Percentiles rank a stretch among this genome's conserved stretches.
Conservation (phyloP, 1,140 invertebrate genomes). For the Euura lappo region DNA sequence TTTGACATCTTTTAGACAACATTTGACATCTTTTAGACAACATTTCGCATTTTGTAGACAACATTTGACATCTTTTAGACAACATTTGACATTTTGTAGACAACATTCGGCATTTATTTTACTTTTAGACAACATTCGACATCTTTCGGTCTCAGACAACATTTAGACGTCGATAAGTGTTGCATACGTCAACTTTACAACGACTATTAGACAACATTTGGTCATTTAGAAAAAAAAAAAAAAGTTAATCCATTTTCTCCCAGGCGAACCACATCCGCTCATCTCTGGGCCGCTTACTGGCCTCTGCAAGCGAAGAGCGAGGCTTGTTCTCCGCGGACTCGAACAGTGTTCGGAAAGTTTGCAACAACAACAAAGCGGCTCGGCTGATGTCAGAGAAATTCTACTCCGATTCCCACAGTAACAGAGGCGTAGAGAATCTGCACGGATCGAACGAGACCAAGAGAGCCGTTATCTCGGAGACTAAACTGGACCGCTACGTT, state of each 20-base stretch:
- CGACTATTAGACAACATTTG: too few species aligned
- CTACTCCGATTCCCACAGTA: conserved; percentile 35
- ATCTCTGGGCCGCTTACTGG: conserved; percentile 33
- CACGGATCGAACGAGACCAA: conserved; percentile 47
- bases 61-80: too few species aligned
- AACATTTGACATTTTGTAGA: too few species aligned
- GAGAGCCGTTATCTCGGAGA: conserved; percentile 37
- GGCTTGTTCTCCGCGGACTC: conserved; percentile 30
- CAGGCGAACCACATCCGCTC: conserved; percentile 40
- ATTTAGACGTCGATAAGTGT: too few species aligned
- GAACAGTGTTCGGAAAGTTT: neutral
- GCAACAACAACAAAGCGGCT: conserved; percentile 51
- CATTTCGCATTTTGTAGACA: too few species aligned
- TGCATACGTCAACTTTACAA: too few species aligned
- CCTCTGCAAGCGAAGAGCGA: conserved; percentile 23
- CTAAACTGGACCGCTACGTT: conserved; percentile 48
- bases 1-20: too few species aligned
- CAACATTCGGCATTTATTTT: too few species aligned
- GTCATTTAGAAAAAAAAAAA: neutral
- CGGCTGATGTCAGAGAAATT: conserved; percentile 43
- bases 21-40: too few species aligned
- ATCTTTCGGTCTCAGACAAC: too few species aligned
- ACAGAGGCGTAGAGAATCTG: conserved; percentile 33
- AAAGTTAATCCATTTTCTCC: neutral
- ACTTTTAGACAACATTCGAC: too few species aligned